Evolutionary conservation across 2,113 vertebrate species (phyloP).

Genomic region (Aix galericulata): DNA sequence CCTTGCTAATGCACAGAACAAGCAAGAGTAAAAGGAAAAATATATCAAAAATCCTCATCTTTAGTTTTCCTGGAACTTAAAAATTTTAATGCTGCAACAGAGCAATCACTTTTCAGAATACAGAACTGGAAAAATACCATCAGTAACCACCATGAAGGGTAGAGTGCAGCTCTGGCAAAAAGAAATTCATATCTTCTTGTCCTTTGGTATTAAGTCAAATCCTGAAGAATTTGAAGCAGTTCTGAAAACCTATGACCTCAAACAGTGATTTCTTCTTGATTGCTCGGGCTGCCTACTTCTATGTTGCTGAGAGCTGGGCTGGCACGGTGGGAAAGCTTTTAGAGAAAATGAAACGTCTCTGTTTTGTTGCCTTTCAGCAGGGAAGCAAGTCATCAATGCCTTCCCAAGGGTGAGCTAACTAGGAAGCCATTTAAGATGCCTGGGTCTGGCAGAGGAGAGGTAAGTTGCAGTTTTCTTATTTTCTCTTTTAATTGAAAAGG

Average conservation of each 20-base stretch:
- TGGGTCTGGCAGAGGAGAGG: slow-evolving; percentile 69
- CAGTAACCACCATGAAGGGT: neutral
- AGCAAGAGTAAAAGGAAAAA: neutral
- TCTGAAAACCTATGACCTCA: fast-evolving
- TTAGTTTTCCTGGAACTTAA: neutral
- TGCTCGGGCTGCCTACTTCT: neutral
- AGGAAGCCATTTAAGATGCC: slow-evolving; percentile 72
- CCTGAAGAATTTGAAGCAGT: neutral
- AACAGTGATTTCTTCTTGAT: neutral
- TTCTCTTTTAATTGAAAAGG: neutral
- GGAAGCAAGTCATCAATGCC: slow-evolving; percentile 64
- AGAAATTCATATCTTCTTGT: neutral
- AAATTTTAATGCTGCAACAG: neutral
- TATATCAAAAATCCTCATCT: neutral
- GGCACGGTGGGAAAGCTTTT: fast-evolving
- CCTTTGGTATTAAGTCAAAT: neutral
- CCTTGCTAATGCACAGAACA: neutral
- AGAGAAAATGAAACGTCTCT: slow-evolving; percentile 2
- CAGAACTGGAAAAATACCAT: neutral
- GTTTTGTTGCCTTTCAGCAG: slow-evolving; percentile 73
- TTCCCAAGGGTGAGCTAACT: slow-evolving; percentile 72
- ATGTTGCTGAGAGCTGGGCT: neutral
- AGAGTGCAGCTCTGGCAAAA: neutral
- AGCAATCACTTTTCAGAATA: neutral
- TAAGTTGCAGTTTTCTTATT: slow-evolving; percentile 46